A percentile compares a stretch with the other conserved stretches of the same genome.
Evolutionary conservation across 1,140 invertebrate species (phyloP).

Genomic region (Drosophila sproati): DNA sequence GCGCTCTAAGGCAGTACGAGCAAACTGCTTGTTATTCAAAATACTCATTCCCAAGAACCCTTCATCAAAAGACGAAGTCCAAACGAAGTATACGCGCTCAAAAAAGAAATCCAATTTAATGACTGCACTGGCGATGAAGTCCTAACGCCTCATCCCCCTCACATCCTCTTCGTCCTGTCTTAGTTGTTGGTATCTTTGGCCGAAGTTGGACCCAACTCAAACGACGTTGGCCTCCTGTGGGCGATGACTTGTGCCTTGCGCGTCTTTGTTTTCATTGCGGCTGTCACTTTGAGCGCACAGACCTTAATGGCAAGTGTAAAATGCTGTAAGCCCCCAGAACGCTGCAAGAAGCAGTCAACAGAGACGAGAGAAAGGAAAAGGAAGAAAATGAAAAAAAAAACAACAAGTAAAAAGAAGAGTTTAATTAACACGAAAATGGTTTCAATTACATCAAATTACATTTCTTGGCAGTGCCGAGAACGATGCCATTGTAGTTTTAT

Average conservation of each 20-base stretch:
- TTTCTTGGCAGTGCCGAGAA: conserved; percentile 67
- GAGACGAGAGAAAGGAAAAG: not conserved
- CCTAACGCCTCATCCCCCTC: not conserved
- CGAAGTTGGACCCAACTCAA: conserved; percentile 54
- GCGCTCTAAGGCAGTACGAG: conserved; percentile 10
- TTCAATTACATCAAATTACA: conserved; percentile 83
- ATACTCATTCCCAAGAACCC: conserved; percentile 52
- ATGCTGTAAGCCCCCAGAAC: conserved; percentile 71
- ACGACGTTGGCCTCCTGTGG: conserved; percentile 21
- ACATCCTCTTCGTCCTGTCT: not conserved
- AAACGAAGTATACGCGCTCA: conserved; percentile 33
- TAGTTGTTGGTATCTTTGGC: not conserved
- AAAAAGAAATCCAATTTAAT: conserved; percentile 78
- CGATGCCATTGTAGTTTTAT: conserved; percentile 57
- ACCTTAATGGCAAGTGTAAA: conserved; percentile 83
- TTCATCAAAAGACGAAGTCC: conserved; percentile 38
- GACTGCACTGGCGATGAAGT: conserved; percentile 58
- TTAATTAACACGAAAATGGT: conserved; percentile 83
- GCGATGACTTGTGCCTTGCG: conserved; percentile 64
- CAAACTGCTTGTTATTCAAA: conserved; percentile 61
- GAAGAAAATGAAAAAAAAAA: not conserved
- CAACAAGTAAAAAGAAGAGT: conserved; percentile 65
- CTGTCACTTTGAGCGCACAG: conserved; percentile 76
- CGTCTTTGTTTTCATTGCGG: conserved; percentile 81
- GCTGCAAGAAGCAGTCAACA: conserved; percentile 3